phyloP scores from a whole-genome alignment of 2,797 vertebrate genomes.

The Phataginus tetradactyla region DNA sequence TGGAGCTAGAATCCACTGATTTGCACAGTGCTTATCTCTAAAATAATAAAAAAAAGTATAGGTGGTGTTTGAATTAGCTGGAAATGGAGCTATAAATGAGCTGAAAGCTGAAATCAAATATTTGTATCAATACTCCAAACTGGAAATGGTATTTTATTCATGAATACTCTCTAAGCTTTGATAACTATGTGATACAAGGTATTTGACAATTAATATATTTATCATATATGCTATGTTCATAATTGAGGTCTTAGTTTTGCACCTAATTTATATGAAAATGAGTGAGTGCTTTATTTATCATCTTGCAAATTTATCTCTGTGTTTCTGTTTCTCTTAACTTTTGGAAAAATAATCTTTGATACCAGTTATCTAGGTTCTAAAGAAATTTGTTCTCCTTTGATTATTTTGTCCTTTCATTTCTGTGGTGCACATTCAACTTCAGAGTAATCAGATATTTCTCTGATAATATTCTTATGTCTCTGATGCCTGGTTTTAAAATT shows the following conservation, averaged over 20 bases:
- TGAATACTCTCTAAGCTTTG: neutral
- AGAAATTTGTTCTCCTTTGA: neutral
- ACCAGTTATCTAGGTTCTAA: conserved; percentile 12
- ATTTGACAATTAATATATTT: conserved; percentile 3
- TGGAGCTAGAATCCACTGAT: neutral
- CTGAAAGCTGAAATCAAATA: neutral
- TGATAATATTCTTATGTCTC: neutral
- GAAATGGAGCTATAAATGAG: neutral
- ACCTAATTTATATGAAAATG: neutral
- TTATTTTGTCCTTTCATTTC: conserved; percentile 43
- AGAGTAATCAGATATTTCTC: neutral
- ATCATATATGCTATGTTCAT: neutral
- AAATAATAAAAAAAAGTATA: neutral
- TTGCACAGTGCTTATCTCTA: neutral
- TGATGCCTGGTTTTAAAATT: neutral
- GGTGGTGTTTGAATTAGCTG: neutral
- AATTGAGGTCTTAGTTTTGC: neutral
- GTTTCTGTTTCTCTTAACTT: conserved; percentile 23
- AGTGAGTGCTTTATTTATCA: neutral
- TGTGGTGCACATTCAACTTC: neutral
- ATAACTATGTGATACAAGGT: neutral
- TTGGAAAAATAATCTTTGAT: conserved; percentile 3
- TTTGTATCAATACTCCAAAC: neutral
- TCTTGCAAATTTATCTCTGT: neutral
- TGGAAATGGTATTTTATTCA: conserved; percentile 8